phyloP scores from a whole-genome alignment of 30 jellyfish, hydroid and myxozoan genomes.

The Cassiopea andromeda region DNA sequence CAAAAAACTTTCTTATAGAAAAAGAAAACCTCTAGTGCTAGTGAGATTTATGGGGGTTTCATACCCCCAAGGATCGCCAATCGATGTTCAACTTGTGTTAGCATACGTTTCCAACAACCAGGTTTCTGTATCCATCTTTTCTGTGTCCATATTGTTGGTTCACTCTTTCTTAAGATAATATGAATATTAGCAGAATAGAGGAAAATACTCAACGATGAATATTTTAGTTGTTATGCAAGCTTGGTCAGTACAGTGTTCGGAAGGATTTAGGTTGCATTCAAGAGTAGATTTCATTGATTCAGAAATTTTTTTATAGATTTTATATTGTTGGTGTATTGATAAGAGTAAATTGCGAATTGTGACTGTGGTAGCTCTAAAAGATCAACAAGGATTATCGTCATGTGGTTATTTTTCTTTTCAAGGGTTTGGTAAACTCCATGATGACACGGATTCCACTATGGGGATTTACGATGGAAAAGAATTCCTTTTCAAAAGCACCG shows the following conservation, averaged over 20 bases:
- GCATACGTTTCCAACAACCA: too few relatives aligned
- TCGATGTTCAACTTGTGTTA: too few relatives aligned
- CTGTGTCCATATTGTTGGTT: too few relatives aligned
- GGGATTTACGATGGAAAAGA: constrained; percentile 90
- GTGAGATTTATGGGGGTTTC: too few relatives aligned
- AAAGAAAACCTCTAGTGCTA: too few relatives aligned
- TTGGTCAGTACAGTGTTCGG: not conserved
- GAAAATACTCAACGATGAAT: too few relatives aligned
- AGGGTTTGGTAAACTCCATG: constrained; percentile 58
- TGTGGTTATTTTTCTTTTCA: not conserved
- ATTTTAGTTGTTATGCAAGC: too few relatives aligned
- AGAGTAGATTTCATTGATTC: not conserved
- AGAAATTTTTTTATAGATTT: not conserved
- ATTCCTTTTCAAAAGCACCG: constrained; percentile 62
- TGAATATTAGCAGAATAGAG: too few relatives aligned
- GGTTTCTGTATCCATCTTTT: too few relatives aligned
- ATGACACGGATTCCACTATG: constrained; percentile 18
- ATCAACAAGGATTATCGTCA: not conserved
- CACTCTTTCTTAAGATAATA: too few relatives aligned
- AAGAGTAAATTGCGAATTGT: not conserved
- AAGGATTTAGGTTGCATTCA: not conserved
- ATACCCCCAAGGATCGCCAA: too few relatives aligned
- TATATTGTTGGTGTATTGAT: not conserved
- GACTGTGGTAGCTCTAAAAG: not conserved
- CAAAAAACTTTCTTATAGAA: too few relatives aligned